Percentiles rank a stretch among this genome's conserved stretches.
These are phyloP conservation scores for Phalacrocorax aristotelis DNA, from an alignment of 2,113 vertebrate species.

Conservation along the genomic window DNA sequence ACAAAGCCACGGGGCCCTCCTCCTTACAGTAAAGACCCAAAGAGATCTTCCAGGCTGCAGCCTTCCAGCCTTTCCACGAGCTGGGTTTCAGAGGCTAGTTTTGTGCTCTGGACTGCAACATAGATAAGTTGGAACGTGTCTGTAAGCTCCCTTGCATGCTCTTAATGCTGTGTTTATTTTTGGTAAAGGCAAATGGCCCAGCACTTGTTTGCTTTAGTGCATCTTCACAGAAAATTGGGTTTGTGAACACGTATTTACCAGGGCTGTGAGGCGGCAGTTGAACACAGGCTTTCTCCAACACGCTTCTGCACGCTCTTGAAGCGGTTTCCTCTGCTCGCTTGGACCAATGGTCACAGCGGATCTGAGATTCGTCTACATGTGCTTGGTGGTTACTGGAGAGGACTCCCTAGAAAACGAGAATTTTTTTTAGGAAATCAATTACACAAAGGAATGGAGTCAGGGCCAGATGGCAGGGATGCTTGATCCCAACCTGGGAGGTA, in stretches of 20 bases:
- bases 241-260: not conserved
- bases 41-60: not conserved
- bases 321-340: not conserved
- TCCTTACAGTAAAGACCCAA: not conserved
- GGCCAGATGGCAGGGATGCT: constrained; percentile 66
- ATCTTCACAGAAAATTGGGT: not conserved
- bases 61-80: not conserved
- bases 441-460: not conserved
- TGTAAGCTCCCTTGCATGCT: not conserved
- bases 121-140: fast-evolving
- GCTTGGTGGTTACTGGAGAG: not conserved
- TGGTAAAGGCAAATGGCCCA: not conserved
- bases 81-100: not conserved
- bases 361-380: fast-evolving
- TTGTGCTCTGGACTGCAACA: not conserved
- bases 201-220: not conserved
- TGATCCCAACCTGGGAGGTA: constrained; percentile 65
- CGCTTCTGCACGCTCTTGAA: not conserved
- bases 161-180: not conserved
- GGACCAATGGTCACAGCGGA: fast-evolving
- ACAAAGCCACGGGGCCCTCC: constrained; percentile 12
- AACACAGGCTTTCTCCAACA: not conserved
- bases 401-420: not conserved
- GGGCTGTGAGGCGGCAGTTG: not conserved
- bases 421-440: constrained; percentile 51